Evolutionary conservation across 1,140 invertebrate genomes (phyloP).

Genomic region (Chironomus striatipennis): DNA sequence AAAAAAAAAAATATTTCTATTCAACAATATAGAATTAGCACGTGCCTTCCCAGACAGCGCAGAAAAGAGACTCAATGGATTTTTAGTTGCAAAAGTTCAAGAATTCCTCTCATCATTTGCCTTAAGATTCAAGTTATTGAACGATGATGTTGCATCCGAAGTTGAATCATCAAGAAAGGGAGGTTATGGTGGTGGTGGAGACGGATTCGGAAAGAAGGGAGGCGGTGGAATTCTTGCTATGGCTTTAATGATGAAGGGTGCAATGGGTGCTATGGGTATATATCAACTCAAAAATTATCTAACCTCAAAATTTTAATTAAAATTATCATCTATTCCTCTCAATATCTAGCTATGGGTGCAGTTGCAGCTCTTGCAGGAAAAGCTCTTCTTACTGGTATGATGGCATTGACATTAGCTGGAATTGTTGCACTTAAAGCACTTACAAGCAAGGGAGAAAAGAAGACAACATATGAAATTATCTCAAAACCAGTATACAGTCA

Average conservation of each 20-base stretch:
- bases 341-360: conserved; percentile 52
- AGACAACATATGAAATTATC: conserved; percentile 74
- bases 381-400: conserved; percentile 70
- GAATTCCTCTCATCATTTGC: conserved; percentile 63
- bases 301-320: neutral
- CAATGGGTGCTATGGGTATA: conserved; percentile 27
- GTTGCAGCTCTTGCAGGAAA: conserved; percentile 72
- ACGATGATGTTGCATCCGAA: conserved; percentile 47
- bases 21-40: conserved; percentile 50
- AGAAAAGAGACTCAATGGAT: conserved; percentile 66
- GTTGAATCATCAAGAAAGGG: conserved; percentile 42
- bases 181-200: conserved; percentile 37
- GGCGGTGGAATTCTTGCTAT: conserved; percentile 50
- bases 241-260: conserved; percentile 57
- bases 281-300: conserved; percentile 23
- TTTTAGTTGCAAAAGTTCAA: conserved; percentile 57
- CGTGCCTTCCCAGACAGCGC: conserved; percentile 64
- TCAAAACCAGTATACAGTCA: conserved; percentile 68
- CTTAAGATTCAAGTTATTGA: conserved; percentile 60
- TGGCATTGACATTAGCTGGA: conserved; percentile 67
- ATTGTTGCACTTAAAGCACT: conserved; percentile 66
- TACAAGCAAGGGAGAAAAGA: conserved; percentile 55
- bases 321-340: neutral
- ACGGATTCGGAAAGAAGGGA: conserved; percentile 46
- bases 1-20: neutral